These are phyloP conservation scores for Scomber colias DNA, from an alignment of 2,113 vertebrate species.

Conservation along the genomic window DNA sequence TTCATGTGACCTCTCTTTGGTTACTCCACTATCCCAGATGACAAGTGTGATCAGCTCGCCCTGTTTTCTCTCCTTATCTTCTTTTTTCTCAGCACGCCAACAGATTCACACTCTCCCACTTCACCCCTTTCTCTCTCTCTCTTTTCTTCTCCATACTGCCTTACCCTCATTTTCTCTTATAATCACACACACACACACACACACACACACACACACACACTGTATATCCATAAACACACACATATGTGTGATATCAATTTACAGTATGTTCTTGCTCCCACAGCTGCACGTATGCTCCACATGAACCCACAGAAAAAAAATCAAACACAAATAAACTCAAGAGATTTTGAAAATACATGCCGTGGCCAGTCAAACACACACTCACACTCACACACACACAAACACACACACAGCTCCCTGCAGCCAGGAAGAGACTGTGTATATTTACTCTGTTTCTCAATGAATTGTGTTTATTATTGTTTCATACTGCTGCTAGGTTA, in stretches of 20 bases:
- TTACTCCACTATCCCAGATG: constrained; percentile 36
- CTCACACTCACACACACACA: constrained; percentile 7
- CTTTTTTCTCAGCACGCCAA: constrained; percentile 12
- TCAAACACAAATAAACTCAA: constrained; percentile 16
- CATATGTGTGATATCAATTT: not conserved
- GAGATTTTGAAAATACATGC: constrained; percentile 29
- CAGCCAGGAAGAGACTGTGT: constrained; percentile 11
- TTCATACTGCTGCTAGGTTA: constrained; percentile 66
- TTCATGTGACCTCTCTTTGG: constrained; percentile 39
- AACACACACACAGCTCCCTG: not conserved
- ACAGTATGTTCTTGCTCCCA: constrained; percentile 10
- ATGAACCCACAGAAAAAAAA: not conserved
- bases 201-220: no score
- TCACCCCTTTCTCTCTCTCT: constrained; percentile 11
- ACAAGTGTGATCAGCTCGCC: constrained; percentile 21
- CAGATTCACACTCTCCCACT: constrained; percentile 39
- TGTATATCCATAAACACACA: not conserved
- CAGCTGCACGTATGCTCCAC: not conserved
- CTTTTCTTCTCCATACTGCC: not conserved
- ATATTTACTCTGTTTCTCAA: constrained; percentile 45
- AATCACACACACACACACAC: not conserved
- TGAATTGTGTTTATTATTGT: constrained; percentile 69
- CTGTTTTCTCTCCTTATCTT: constrained; percentile 5
- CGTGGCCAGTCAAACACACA: constrained; percentile 6
- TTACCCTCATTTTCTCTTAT: not conserved